phyloP scores from a whole-genome alignment of 1,140 invertebrate genomes.

The Megalopta genalis region DNA sequence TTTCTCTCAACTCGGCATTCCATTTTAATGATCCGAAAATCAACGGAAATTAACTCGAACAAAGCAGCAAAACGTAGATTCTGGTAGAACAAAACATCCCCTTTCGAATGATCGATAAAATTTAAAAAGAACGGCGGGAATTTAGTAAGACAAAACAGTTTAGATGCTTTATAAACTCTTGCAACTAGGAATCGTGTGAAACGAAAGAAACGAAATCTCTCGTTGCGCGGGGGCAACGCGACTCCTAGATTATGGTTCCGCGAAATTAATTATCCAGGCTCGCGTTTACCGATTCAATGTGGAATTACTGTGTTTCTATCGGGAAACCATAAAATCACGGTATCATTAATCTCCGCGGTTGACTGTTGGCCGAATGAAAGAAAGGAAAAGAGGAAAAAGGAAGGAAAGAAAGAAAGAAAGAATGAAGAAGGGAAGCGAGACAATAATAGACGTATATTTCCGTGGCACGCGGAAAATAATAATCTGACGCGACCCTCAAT shows the following conservation, averaged over 20 bases:
- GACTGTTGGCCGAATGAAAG: not conserved
- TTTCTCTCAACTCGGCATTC: too few species aligned
- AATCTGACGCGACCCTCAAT: slow-evolving; percentile 32
- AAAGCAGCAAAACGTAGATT: too few species aligned
- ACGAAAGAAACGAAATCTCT: not conserved
- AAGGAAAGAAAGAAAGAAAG: not conserved
- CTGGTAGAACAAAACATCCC: too few species aligned
- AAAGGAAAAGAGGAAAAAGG: too few species aligned
- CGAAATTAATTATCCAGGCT: slow-evolving; percentile 2
- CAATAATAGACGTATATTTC: slow-evolving; percentile 34
- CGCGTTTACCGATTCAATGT: not conserved
- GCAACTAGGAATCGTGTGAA: not conserved
- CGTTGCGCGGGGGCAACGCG: not conserved
- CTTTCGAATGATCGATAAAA: too few species aligned
- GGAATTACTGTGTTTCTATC: slow-evolving; percentile 24
- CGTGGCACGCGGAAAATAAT: slow-evolving; percentile 33
- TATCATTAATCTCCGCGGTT: slow-evolving; percentile 23
- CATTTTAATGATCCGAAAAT: too few species aligned
- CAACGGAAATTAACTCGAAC: too few species aligned
- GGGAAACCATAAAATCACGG: slow-evolving; percentile 24
- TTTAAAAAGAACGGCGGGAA: too few species aligned
- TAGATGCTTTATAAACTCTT: too few species aligned
- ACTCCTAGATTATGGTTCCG: not conserved
- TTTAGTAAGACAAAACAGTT: too few species aligned
- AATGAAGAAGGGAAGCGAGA: slow-evolving; percentile 9